These are phyloP conservation scores for Ctenochaetus hawaiiensis DNA, from an alignment of 2,797 vertebrate species.

Conservation along the genomic window DNA sequence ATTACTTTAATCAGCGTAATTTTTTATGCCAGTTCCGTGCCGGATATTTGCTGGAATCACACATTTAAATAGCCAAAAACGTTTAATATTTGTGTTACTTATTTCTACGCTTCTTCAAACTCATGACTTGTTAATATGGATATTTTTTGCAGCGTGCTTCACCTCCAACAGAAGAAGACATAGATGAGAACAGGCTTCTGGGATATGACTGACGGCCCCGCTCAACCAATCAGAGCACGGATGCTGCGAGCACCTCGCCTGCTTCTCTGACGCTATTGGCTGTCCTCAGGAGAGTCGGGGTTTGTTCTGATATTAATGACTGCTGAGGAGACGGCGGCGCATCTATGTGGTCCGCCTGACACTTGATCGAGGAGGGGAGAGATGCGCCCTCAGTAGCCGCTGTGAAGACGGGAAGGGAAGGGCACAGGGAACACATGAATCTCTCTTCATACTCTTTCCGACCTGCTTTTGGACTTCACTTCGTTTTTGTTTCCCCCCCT, in stretches of 20 bases:
- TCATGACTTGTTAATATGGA: conserved; percentile 27
- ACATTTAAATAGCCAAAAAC: neutral
- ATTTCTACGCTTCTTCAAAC: neutral
- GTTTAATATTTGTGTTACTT: too few species aligned
- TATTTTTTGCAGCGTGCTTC: conserved; percentile 77
- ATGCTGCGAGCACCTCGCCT: conserved; percentile 80
- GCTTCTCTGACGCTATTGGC: conserved; percentile 87
- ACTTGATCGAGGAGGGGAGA: conserved; percentile 86
- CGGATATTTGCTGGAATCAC: neutral
- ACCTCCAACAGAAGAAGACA: conserved; percentile 78
- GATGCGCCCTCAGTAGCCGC: conserved; percentile 88
- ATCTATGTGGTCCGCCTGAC: conserved; percentile 88
- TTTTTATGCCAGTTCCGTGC: neutral
- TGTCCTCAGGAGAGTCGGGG: conserved; percentile 86
- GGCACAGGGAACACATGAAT: conserved; percentile 68
- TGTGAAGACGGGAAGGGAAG: conserved; percentile 83
- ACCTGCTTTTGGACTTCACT: conserved; percentile 79
- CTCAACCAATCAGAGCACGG: conserved; percentile 86
- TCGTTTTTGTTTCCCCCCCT: conserved; percentile 45
- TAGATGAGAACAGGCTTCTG: conserved; percentile 63
- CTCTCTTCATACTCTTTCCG: conserved; percentile 52
- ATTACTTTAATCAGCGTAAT: neutral
- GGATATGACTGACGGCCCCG: conserved; percentile 86
- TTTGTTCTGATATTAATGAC: conserved; percentile 89
- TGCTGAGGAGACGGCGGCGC: conserved; percentile 91